Base-by-base conservation (phyloP, 2,888 invertebrate genomes). In the Philonicus albiceps region DNA sequence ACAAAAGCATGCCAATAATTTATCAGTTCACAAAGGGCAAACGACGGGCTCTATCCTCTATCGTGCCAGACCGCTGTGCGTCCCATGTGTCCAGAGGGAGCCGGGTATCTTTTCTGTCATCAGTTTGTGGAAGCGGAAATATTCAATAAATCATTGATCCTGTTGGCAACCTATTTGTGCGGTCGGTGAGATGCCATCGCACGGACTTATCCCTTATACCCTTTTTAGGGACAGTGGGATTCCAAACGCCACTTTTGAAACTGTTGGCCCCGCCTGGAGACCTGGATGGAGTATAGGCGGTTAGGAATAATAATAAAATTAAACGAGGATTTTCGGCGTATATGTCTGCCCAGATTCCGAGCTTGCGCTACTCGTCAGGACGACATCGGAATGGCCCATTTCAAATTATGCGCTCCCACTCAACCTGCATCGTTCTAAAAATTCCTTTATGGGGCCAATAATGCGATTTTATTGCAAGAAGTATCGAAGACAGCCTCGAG, bases 111-210 rank as follows among this genome's bases (percentile, higher is more conserved):
- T 43, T 27, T 49, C 55, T 80, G 55, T 37, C 80, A 34, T 40
- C 55, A 49, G 81, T 55, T 81, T 81, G 81, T 53, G 85, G 87
- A 84, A 86, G 87, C 87, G 87, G 87, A 87, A 88, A 87, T 88
- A 88, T 88, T 88, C 87, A 88, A 88, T 88, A 88, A 88, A 88
- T 88, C 88, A 88, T 88, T 88, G 88, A 88, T 88, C 87, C 88
- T 88, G 87, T 87, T 88, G 87, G 87, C 87, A 88, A 88, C 86
- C 88, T 88, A 87, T 88, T 87, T 87, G 87, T 86, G 87, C 86
- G 85, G 74, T 88, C 85, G 22, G 78, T 30, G 78, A 78, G 40
- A 78, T 78, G 78, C 78, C 78, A 78, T 78, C 78, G 49, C 78
- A 78, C 49, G 78, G 49, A 78, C 49, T 78, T 49, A 78, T 78